Evolutionary conservation across 2,888 invertebrate genomes (phyloP), one percentile per base, ranked within the genome.

Genomic region (Cinara cedri): DNA sequence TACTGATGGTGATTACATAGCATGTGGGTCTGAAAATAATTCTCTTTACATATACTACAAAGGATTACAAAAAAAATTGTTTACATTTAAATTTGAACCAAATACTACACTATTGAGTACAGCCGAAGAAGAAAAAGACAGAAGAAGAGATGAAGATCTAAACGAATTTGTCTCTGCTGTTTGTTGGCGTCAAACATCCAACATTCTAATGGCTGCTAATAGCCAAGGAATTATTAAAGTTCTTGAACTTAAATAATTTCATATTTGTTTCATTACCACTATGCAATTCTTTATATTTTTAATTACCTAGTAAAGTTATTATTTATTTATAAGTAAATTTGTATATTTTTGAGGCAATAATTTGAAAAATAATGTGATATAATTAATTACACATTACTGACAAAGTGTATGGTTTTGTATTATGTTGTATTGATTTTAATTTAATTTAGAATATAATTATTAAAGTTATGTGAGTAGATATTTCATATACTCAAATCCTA

Each of bases 151-250:
- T 83, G 94, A 95, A 84, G 95, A 95, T 85, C 90, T 92, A 1
- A 93, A 92, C 83, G 96, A 97, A 87, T 97, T 97, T 88, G 96
- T 97, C 70, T 96, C 96, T 16, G 97, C 97, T 0, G 96, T 97
- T 9, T 96, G 96, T 85, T 97, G 97, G 96, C 89, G 93, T 82
- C 91, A 93, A 86, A 90, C 91, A 83, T 92, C 93, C 34, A 92
- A 93, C 86, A 93, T 94, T 82, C 91, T 96, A 42, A 91, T 97
- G 19, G 96, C 96, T 65, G 97, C 96, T 74, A 97, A 97, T 87
- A 96, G 95, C 85, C 95, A 96, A 87, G 97, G 97, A 72, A 92
- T 93, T 83, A 95, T 97, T 84, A 96, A 96, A 87, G 92, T 96
- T 84, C 86, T 94, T 81, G 93, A 94, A 86, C 87, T 94, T 49